phyloP scores from a whole-genome alignment of 2,113 vertebrate genomes.

The Edolisoma coerulescens region DNA sequence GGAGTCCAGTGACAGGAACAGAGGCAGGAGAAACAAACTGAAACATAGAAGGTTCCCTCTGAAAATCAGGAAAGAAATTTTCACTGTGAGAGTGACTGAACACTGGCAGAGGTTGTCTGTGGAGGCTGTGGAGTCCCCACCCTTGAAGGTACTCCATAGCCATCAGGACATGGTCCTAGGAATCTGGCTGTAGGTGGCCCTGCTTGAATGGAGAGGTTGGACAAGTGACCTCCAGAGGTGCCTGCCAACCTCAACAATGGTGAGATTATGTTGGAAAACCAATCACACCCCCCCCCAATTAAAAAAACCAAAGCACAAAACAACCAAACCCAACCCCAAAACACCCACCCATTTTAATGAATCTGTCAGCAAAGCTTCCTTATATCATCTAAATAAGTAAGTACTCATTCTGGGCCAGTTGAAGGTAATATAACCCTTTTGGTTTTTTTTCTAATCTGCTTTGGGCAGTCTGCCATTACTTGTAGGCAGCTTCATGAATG shows the following conservation, averaged over 20 bases:
- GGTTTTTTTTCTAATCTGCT: not conserved
- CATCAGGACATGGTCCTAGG: fast-evolving
- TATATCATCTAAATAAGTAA: not conserved
- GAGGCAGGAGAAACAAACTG: not conserved
- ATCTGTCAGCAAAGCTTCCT: not conserved
- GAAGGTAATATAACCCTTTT: not conserved
- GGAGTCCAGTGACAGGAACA: not conserved
- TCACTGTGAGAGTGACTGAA: not conserved
- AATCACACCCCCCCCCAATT: not conserved
- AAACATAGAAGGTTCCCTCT: not conserved
- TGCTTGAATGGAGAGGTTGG: not conserved
- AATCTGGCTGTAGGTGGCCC: not conserved
- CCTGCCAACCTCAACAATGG: not conserved
- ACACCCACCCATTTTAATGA: not conserved
- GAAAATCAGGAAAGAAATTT: not conserved
- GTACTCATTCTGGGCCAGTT: not conserved
- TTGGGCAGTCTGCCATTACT: not conserved
- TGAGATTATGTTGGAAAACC: not conserved
- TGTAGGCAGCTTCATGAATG: not conserved
- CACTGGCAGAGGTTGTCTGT: not conserved
- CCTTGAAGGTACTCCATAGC: not conserved
- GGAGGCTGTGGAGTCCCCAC: not conserved
- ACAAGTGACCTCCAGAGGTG: not conserved
- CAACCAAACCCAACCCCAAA: not conserved
- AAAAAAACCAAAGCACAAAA: not conserved